Evolutionary conservation across 2,888 invertebrate species (phyloP).

Genomic region (Machimus rusticus): DNA sequence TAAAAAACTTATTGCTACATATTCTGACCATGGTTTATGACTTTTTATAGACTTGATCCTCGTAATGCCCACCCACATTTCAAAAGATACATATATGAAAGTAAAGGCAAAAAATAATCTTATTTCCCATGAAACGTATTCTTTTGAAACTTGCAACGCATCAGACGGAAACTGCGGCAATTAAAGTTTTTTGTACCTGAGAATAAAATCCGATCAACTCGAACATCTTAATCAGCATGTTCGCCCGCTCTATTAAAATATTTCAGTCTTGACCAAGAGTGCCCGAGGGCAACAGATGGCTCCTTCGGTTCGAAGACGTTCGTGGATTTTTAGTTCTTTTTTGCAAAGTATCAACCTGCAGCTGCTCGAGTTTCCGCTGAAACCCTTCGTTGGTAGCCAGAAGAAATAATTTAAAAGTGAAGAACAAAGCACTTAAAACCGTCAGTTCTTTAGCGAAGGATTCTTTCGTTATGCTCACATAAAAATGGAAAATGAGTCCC

Average conservation of each 20-base stretch:
- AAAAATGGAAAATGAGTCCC: not conserved
- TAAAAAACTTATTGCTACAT: too few species aligned
- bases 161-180: not conserved
- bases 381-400: not conserved
- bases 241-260: not conserved
- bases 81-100: not conserved
- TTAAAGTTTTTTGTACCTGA: not conserved
- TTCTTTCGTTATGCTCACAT: not conserved
- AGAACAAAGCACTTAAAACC: conserved; percentile 3
- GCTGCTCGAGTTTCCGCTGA: conserved; percentile 25
- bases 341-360: conserved; percentile 25
- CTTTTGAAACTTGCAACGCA: not conserved
- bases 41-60: not conserved
- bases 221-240: not conserved
- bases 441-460: not conserved
- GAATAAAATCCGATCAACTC: not conserved
- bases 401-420: conserved; percentile 14
- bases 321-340: not conserved
- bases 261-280: not conserved
- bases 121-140: not conserved
- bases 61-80: not conserved
- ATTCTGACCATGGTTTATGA: too few species aligned
- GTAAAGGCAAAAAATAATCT: not conserved
- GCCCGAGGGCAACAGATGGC: conserved; percentile 11
- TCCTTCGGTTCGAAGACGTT: not conserved